Base-by-base conservation (phyloP, 2,113 vertebrate species). In the Eolophus roseicapilla region DNA sequence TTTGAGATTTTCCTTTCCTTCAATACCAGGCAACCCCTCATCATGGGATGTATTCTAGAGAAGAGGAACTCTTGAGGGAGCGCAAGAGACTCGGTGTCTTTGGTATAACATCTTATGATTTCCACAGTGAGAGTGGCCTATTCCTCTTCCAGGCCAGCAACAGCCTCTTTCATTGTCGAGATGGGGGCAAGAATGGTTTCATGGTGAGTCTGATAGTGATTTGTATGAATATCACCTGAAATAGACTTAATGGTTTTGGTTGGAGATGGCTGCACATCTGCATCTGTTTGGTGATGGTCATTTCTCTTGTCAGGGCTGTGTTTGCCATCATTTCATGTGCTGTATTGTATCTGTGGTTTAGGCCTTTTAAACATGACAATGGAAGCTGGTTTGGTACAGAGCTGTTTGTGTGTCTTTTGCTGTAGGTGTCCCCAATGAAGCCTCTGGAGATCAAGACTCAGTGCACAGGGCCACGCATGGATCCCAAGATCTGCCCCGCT, bases 101-200 rank as follows among this genome's bases (percentile, higher is more conserved):
- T 19, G 99, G 99, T 29, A 99, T 99, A 96, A 99, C 99, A 0
- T 99, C 99, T 2, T 99, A 99, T 0, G 99, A 99, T 97, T 99
- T 99, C 97, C 99, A 99, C 92, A 96, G 98, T 6, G 98, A 98
- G 91, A 99, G 98, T 1, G 99, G 99, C 95, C 98, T 99, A 29
- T 99, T 99, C 98, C 99, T 99, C 53, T 99, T 99, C 97, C 99
- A 99, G 98, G 99, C 99, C 96, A 99, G 98, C 98, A 99, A 99
- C 91, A 99, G 99, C 97, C 99, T 99, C 93, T 99, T 99, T 95
- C 99, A 99, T 82, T 99, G 99, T 93, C 98, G 98, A 25, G 99
- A 99, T 5, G 99, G 99, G 3, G 99, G 99, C 95, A 98, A 98
- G 96, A 99, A 99, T 4, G 98, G 99, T 24, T 99, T 99, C 97